These are phyloP conservation scores for Labeo calbasu DNA, from an alignment of 2,797 vertebrate genomes.

Conservation along the genomic window DNA sequence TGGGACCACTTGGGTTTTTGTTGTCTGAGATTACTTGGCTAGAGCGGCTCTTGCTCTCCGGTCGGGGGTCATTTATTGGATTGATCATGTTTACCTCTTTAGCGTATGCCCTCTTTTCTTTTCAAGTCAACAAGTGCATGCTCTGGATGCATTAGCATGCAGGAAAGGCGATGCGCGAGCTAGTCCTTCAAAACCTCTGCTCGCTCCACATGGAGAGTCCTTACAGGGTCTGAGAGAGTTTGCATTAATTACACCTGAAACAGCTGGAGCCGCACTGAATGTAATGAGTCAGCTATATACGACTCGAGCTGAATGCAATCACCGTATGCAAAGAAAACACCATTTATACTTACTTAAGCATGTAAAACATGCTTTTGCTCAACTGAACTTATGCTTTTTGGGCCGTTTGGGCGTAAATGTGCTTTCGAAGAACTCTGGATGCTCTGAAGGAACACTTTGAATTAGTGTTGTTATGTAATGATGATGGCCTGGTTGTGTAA, in stretches of 20 bases:
- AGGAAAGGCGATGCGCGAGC: slow-evolving; percentile 51
- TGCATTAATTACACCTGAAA: slow-evolving; percentile 68
- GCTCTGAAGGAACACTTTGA: not conserved
- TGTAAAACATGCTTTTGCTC: slow-evolving; percentile 8
- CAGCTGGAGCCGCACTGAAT: slow-evolving; percentile 64
- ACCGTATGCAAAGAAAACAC: not conserved
- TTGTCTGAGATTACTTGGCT: slow-evolving; percentile 67
- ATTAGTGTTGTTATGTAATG: not conserved
- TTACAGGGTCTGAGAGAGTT: slow-evolving; percentile 59
- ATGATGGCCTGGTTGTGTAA: slow-evolving; percentile 12
- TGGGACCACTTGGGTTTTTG: slow-evolving; percentile 69
- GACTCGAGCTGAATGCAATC: slow-evolving; percentile 50
- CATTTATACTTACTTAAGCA: not conserved
- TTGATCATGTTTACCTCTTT: slow-evolving; percentile 61
- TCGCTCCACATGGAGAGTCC: slow-evolving; percentile 51
- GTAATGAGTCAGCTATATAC: slow-evolving; percentile 66
- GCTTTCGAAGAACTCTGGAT: slow-evolving; percentile 8
- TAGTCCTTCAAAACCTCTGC: slow-evolving; percentile 52
- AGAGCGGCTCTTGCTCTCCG: slow-evolving; percentile 57
- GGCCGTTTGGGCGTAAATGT: slow-evolving; percentile 19
- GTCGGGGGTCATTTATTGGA: slow-evolving; percentile 56
- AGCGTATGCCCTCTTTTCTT: slow-evolving; percentile 37
- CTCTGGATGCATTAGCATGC: slow-evolving; percentile 54
- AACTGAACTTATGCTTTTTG: not conserved
- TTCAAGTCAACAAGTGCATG: slow-evolving; percentile 52